These are phyloP conservation scores for Diplosoma virens DNA, from an alignment of 23 tunicate species.

Conservation along the genomic window DNA sequence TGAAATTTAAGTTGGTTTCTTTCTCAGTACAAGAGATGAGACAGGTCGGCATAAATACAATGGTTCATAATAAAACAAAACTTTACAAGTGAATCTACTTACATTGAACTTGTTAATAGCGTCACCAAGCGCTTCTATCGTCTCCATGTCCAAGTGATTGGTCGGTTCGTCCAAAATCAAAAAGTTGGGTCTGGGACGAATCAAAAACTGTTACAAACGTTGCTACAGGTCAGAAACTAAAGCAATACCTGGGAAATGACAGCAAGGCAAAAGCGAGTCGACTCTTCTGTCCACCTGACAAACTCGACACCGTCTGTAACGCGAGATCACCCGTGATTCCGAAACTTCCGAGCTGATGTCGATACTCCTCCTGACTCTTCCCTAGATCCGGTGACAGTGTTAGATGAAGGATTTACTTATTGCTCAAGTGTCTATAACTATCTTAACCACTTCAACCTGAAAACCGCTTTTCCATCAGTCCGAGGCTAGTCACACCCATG, in stretches of 20 bases:
- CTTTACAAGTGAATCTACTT: no score
- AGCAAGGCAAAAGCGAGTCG: constrained; percentile 90
- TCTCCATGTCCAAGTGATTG: constrained; percentile 98
- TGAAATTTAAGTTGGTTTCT: no score
- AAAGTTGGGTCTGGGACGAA: constrained; percentile 75
- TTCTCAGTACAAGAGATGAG: no score
- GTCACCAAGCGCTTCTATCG: constrained; percentile 86
- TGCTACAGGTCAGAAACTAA: background rate
- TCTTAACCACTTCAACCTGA: constrained; percentile 41
- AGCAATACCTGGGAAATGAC: constrained; percentile 57
- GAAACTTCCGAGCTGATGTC: constrained; percentile 88
- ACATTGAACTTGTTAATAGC: constrained; percentile 75
- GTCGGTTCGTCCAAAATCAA: constrained; percentile 99
- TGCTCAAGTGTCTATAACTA: background rate
- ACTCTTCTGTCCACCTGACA: constrained; percentile 98
- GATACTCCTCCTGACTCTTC: constrained; percentile 76
- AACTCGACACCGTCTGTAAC: constrained; percentile 54
- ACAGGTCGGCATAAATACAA: no score
- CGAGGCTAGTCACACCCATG: constrained; percentile 61
- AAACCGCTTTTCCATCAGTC: constrained; percentile 56
- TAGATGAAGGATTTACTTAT: background rate
- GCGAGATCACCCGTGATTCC: constrained; percentile 98
- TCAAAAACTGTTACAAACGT: background rate
- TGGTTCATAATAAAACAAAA: no score
- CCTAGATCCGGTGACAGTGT: constrained; percentile 27